Evolutionary conservation across 2,797 vertebrate genomes (phyloP).

Genomic region (Myotis pilosus): DNA sequence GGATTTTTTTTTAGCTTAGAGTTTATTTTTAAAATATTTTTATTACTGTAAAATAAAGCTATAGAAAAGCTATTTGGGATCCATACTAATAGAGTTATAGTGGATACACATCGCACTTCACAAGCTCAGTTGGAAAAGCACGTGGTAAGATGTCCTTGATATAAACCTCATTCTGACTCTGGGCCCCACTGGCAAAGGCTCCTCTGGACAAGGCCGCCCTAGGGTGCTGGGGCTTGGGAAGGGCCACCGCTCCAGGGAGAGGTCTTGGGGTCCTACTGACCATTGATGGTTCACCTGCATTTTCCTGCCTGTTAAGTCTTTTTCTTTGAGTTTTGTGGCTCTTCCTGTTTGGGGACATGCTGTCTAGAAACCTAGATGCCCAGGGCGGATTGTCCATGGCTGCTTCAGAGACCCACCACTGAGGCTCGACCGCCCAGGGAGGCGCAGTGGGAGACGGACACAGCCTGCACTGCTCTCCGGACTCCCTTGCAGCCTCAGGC

Average conservation of each 20-base stretch:
- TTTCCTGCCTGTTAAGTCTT: background rate
- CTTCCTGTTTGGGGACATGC: background rate
- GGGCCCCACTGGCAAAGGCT: background rate
- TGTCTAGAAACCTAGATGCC: background rate
- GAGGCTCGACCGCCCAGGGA: background rate
- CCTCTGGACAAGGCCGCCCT: background rate
- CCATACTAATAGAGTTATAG: background rate
- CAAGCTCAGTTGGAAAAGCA: background rate
- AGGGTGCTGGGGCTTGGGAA: background rate
- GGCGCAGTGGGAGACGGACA: accelerated
- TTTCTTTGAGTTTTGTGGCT: background rate
- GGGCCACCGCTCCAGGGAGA: background rate
- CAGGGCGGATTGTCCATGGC: background rate
- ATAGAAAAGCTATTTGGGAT: background rate
- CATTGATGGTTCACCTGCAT: background rate
- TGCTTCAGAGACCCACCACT: background rate
- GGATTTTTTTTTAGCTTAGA: background rate
- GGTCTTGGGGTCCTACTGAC: background rate
- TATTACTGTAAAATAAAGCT: background rate
- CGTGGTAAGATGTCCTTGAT: background rate
- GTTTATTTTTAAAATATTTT: background rate
- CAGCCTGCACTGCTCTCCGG: accelerated
- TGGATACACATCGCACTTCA: background rate
- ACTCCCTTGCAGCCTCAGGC: background rate
- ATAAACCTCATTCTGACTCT: background rate